Evolutionary conservation across 2,888 invertebrate genomes (phyloP), one percentile per base, ranked within the genome.

Genomic region (Antitype chi): DNA sequence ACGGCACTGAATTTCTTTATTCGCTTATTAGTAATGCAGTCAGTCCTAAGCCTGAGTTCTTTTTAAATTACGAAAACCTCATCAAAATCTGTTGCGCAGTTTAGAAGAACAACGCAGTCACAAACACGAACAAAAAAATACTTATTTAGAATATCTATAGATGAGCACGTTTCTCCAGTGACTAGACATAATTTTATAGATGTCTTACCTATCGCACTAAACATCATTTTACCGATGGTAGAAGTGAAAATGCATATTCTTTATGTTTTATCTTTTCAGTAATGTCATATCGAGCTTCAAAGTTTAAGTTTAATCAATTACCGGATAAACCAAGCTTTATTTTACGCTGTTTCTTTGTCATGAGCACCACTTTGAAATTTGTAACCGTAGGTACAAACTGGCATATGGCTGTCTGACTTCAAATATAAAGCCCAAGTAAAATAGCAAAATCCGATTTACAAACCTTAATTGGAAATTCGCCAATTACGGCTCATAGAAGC

Each of bases 371-470:
- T 32, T 47, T 32, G 5, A 52, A 38, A 49, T 60, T 13, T 28
- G 53, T 17, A 43, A 53, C 2, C 11, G 20, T 55, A 32, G 0
- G 15, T 23, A 47, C 25, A 32, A n/a, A n/a, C n/a, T n/a, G 9
- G 20, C 9, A 15, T 25, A 8, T 15, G 47, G 5, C 63, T 9
- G 15, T 52, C 15, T 32, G 57, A 28, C 15, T 60, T 3, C 23
- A 55, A 68, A 59, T 43, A 43, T 47, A 67, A 32, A 43, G 6
- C n/a, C 49, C n/a, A 59, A 78, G 68, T 77, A 25, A 52, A 53
- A 25, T 7, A 60, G 43, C 28, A 60, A 68, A 78, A 63, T 47
- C 28, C n/a, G 38, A 67, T 84, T 52, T 38, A 32, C 38, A 49
- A 59, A 13, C 38, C 32, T 71, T 66, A 71, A 72, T 62, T 72